Percentiles rank a stretch among this genome's conserved stretches.
These are phyloP conservation scores for Adelognathus sp. DNA, from an alignment of 2,888 invertebrate genomes.

Conservation along the genomic window DNA sequence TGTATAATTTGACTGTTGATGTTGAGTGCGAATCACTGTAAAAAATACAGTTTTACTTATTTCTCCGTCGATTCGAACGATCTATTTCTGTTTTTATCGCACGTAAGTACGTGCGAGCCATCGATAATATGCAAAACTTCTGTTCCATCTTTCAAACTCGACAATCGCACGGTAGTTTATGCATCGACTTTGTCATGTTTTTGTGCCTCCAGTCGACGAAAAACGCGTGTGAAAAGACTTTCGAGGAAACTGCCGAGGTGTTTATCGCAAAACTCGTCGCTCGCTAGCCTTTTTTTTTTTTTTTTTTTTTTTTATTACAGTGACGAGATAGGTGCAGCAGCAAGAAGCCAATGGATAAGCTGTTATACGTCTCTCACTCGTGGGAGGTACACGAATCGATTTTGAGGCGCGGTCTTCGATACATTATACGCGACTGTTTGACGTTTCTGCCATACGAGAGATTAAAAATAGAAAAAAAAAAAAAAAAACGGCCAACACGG, in stretches of 20 bases:
- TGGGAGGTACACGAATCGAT: constrained; percentile 33
- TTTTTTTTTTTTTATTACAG: neutral
- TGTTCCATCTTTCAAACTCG: neutral
- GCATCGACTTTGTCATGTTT: neutral
- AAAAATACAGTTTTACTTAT: neutral
- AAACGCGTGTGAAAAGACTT: neutral
- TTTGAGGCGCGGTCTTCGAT: constrained; percentile 34
- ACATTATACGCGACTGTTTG: neutral
- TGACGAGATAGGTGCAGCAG: constrained; percentile 23
- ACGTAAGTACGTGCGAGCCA: neutral
- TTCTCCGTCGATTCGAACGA: neutral
- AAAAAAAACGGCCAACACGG: neutral
- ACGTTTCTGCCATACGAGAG: neutral
- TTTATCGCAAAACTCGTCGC: neutral
- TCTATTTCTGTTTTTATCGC: neutral
- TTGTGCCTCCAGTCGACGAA: neutral
- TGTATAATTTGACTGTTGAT: too few relatives aligned
- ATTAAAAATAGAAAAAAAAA: neutral
- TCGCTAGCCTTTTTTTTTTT: neutral
- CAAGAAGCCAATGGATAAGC: constrained; percentile 6
- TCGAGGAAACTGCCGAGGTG: constrained; percentile 2
- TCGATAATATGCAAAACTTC: constrained; percentile 5
- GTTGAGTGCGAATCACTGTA: too few relatives aligned
- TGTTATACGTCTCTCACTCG: constrained; percentile 27
- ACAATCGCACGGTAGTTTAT: neutral